These are phyloP conservation scores for Sebastes aleutianus DNA, from an alignment of 2,797 vertebrate species.

Conservation along the genomic window DNA sequence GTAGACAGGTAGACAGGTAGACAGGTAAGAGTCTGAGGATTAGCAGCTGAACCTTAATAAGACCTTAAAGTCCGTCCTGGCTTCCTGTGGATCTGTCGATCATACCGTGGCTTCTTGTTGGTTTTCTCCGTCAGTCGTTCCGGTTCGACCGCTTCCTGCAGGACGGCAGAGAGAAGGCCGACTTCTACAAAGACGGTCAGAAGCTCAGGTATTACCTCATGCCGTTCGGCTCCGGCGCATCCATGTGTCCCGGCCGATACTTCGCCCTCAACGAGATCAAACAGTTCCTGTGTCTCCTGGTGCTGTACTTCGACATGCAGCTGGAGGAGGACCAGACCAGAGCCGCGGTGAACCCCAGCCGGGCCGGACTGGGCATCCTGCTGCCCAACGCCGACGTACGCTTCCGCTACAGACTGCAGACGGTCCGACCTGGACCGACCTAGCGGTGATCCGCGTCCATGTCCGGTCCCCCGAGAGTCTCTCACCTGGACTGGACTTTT, in stretches of 20 bases:
- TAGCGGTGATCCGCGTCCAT: neutral
- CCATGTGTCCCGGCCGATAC: conserved; percentile 89
- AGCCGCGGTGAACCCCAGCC: conserved; percentile 65
- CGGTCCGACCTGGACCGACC: neutral
- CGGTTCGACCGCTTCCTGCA: conserved; percentile 88
- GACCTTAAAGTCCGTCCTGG: too few relatives aligned
- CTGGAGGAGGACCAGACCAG: conserved; percentile 73
- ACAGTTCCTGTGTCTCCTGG: conserved; percentile 84
- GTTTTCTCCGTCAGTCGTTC: conserved; percentile 79
- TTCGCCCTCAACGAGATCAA: conserved; percentile 91
- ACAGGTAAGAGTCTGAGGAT: too few relatives aligned
- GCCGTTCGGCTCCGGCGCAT: conserved; percentile 90
- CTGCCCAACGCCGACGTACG: conserved; percentile 73
- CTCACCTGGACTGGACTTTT: too few relatives aligned
- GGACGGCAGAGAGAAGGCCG: conserved; percentile 85
- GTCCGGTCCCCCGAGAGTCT: neutral
- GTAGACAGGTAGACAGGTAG: too few relatives aligned
- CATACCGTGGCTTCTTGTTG: too few relatives aligned
- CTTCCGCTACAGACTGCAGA: conserved; percentile 68
- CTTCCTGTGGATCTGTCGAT: too few relatives aligned
- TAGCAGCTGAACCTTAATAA: too few relatives aligned
- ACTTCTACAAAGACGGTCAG: conserved; percentile 89
- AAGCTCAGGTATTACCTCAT: conserved; percentile 86
- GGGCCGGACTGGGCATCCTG: conserved; percentile 87
- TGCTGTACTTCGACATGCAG: conserved; percentile 88